phyloP scores from a whole-genome alignment of 2,797 vertebrate genomes.

The Mormyrus proboscirostris region DNA sequence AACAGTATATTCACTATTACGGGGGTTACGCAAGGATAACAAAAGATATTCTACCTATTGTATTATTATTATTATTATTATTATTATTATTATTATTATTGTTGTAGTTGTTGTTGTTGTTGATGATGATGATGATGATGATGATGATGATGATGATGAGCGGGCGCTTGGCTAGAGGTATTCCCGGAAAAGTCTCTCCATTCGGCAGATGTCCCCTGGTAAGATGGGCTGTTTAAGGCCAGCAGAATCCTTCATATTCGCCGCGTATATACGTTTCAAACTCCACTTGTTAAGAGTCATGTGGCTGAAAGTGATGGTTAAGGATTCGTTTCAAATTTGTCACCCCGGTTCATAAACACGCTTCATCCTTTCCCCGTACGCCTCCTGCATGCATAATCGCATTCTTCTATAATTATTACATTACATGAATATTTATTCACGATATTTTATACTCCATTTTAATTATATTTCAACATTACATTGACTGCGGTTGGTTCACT shows the following conservation, averaged over 20 bases:
- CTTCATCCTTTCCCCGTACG: neutral
- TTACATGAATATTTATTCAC: neutral
- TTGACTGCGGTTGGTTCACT: neutral
- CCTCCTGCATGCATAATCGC: neutral
- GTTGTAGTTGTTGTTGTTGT: neutral
- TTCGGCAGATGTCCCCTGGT: neutral
- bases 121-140: neutral
- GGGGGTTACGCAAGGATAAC: neutral
- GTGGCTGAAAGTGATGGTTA: neutral
- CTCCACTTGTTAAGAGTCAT: neutral
- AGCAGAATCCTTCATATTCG: neutral
- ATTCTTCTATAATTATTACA: neutral
- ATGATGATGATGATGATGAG: neutral
- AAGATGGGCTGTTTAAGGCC: neutral
- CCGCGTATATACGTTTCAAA: neutral
- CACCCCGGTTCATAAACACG: neutral
- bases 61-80: neutral
- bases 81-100: neutral
- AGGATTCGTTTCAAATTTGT: neutral
- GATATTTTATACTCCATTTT: neutral
- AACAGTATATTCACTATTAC: neutral
- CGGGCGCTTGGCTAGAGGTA: neutral
- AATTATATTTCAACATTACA: neutral
- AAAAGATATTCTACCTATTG: neutral
- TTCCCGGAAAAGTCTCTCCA: neutral